These are phyloP conservation scores for Heliconius hermathena DNA, from an alignment of 1,140 invertebrate genomes.

Conservation along the genomic window DNA sequence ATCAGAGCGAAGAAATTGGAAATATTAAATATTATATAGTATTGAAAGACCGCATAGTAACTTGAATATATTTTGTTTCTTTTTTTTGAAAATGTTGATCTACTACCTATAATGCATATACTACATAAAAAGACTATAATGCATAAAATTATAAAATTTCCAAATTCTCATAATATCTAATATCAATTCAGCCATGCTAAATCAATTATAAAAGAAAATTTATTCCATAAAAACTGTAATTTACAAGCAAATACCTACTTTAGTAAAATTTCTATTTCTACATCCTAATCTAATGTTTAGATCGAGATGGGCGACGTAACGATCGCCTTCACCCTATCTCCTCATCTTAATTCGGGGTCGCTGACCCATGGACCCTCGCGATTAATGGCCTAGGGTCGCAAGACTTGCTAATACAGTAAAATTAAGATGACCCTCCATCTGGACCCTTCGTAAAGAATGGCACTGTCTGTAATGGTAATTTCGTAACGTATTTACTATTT, in stretches of 20 bases:
- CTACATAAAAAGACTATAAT: too few species aligned
- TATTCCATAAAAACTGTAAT: too few species aligned
- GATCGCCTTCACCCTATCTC: slow-evolving; percentile 62
- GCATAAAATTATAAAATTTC: background rate
- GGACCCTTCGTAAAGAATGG: slow-evolving; percentile 48
- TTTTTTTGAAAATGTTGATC: too few species aligned
- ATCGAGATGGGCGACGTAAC: slow-evolving; percentile 43
- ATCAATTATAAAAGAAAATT: too few species aligned
- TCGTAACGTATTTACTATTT: slow-evolving; percentile 33
- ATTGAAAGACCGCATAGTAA: too few species aligned
- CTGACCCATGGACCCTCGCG: slow-evolving; percentile 66
- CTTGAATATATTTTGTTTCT: background rate
- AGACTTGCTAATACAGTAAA: slow-evolving; percentile 73
- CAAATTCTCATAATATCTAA: too few species aligned
- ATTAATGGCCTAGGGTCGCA: slow-evolving; percentile 72
- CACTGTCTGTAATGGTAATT: slow-evolving; percentile 35
- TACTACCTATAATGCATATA: background rate
- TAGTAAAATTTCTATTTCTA: slow-evolving; percentile 5
- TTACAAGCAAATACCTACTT: background rate
- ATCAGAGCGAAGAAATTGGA: too few species aligned
- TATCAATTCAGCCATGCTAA: background rate
- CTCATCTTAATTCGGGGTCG: slow-evolving; percentile 74
- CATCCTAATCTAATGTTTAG: background rate
- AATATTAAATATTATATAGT: background rate
- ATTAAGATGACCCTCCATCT: slow-evolving; percentile 76